A percentile compares a stretch with the other conserved stretches of the same genome.
phyloP scores from a whole-genome alignment of 2,888 invertebrate genomes.

The Stenichneumon culpator region DNA sequence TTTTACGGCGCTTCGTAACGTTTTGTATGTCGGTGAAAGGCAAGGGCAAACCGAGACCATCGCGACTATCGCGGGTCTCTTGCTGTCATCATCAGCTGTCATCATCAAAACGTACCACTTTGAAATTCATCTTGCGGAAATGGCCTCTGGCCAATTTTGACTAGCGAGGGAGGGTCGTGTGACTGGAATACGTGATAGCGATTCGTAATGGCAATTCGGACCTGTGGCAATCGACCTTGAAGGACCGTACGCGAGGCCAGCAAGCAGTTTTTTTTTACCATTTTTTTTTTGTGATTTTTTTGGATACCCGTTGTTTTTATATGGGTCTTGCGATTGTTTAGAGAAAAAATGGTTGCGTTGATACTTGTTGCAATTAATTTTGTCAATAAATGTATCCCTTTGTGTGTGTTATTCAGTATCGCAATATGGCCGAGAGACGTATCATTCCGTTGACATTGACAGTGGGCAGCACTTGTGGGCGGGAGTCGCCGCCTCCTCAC shows the following conservation, averaged over 20 bases:
- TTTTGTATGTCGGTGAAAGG: background rate
- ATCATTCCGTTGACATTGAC: background rate
- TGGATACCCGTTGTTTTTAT: too few species aligned
- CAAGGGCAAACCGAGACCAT: background rate
- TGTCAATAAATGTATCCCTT: background rate
- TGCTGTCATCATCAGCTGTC: background rate
- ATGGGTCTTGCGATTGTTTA: too few species aligned
- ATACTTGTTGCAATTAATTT: background rate
- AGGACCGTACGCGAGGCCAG: background rate
- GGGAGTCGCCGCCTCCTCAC: background rate
- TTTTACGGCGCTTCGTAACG: background rate
- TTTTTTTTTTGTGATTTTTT: background rate
- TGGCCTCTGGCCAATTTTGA: background rate
- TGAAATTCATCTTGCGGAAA: background rate
- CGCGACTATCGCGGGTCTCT: background rate
- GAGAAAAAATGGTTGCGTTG: background rate
- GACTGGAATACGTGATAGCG: background rate
- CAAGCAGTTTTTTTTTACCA: background rate
- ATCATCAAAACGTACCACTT: background rate
- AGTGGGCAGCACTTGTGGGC: conserved; percentile 20
- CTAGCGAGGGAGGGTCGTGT: background rate
- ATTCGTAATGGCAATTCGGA: background rate
- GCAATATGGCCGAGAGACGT: background rate
- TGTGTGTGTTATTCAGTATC: background rate
- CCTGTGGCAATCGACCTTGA: background rate